A percentile compares a stretch with the other conserved stretches of the same genome.
phyloP scores from a whole-genome alignment of 2,797 vertebrate species.

The Podarcis siculus region DNA sequence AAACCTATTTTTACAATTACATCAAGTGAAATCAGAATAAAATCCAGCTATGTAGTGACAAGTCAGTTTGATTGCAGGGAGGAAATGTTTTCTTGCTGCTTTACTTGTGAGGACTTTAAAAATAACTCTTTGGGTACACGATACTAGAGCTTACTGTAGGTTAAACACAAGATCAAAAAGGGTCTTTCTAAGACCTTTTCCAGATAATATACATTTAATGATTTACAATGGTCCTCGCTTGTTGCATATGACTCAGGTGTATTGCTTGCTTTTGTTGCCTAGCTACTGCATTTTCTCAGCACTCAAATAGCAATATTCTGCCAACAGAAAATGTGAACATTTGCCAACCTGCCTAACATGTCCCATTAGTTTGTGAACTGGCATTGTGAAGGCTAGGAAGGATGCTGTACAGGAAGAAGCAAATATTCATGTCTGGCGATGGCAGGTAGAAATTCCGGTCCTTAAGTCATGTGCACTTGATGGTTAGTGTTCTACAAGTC shows the following conservation, averaged over 20 bases:
- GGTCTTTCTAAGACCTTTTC: background rate
- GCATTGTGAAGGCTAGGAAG: background rate
- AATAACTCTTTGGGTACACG: background rate
- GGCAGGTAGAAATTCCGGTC: too few species aligned
- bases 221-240: background rate
- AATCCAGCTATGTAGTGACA: constrained; percentile 28
- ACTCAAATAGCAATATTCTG: background rate
- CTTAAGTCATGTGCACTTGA: too few species aligned
- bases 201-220: background rate
- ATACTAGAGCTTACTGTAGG: background rate
- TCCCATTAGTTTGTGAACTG: background rate
- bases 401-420: too few species aligned
- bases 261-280: background rate
- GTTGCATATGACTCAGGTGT: background rate
- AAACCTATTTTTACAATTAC: constrained; percentile 55
- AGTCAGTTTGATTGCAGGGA: background rate
- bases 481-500: too few species aligned
- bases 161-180: background rate
- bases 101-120: constrained; percentile 18
- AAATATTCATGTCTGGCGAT: too few species aligned
- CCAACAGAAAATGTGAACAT: background rate
- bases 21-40: constrained; percentile 48
- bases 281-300: background rate
- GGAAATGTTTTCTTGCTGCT: background rate
- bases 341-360: background rate